phyloP scores from a whole-genome alignment of 2,113 vertebrate species.

The Numida meleagris region DNA sequence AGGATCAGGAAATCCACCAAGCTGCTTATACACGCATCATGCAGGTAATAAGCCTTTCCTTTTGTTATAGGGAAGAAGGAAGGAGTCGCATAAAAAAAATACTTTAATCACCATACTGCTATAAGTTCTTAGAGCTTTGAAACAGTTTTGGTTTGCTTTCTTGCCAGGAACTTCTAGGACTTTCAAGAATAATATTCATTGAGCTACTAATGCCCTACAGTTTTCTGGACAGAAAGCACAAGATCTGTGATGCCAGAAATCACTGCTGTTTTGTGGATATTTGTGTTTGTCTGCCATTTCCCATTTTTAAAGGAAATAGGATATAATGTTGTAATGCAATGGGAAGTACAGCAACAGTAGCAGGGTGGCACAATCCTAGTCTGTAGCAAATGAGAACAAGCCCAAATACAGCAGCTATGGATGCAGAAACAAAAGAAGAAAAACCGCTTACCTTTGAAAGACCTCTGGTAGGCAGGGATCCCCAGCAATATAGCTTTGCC shows the following conservation, averaged over 20 bases:
- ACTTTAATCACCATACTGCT: neutral
- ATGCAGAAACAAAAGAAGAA: too few species aligned
- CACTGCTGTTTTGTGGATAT: neutral
- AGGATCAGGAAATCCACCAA: conserved; percentile 81
- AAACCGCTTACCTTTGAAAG: too few species aligned
- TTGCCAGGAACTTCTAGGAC: neutral
- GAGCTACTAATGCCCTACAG: neutral
- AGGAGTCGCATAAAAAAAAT: neutral
- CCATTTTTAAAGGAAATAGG: neutral
- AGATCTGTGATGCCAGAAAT: neutral
- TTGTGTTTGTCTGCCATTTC: neutral
- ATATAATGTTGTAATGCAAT: too few species aligned
- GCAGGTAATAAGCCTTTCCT: conserved; percentile 78
- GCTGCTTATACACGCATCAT: conserved; percentile 81
- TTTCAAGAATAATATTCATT: neutral
- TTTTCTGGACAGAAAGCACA: neutral
- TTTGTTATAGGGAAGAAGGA: neutral
- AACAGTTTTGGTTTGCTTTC: neutral
- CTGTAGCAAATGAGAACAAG: too few species aligned
- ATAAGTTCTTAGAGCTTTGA: neutral
- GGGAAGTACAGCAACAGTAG: too few species aligned
- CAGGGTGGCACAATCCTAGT: too few species aligned
- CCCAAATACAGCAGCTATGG: too few species aligned
- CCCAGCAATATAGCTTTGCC: too few species aligned
- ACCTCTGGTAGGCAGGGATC: too few species aligned